Conservation (phyloP, 2,888 invertebrate species). For the Oxystoma pomonae region DNA sequence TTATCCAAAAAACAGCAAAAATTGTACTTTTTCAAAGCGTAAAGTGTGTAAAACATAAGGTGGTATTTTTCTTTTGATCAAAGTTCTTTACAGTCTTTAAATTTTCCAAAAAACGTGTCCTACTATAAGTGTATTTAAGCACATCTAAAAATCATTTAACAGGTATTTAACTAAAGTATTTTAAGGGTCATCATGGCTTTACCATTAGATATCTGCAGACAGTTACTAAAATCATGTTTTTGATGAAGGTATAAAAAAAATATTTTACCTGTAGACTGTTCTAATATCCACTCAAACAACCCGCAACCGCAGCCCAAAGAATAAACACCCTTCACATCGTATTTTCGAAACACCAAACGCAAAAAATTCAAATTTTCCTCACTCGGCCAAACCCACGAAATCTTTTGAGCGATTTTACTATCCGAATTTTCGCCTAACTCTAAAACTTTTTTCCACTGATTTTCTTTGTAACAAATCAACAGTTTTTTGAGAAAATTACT, state of each 20-base stretch:
- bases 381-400: conserved; percentile 74
- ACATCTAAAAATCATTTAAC: too few species aligned
- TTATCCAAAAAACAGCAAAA: too few species aligned
- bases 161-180: too few species aligned
- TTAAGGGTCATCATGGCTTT: too few species aligned
- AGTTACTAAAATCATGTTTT: too few species aligned
- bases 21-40: too few species aligned
- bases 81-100: too few species aligned
- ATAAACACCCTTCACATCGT: conserved; percentile 52
- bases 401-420: conserved; percentile 40
- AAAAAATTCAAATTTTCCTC: conserved; percentile 60
- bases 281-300: conserved; percentile 76
- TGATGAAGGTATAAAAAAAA: conserved; percentile 1
- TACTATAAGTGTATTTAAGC: too few species aligned
- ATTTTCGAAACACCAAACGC: conserved; percentile 45
- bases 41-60: too few species aligned
- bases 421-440: conserved; percentile 50
- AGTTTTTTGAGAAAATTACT: conserved; percentile 45
- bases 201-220: too few species aligned
- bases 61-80: too few species aligned
- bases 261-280: conserved; percentile 57
- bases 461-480: conserved; percentile 45
- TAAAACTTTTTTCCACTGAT: conserved; percentile 49
- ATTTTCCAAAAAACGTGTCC: too few species aligned
- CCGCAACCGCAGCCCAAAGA: conserved; percentile 81